Percentiles rank a stretch among this genome's conserved stretches.
These are phyloP conservation scores for Eueides isabella DNA, from an alignment of 1,140 invertebrate genomes.

Conservation along the genomic window DNA sequence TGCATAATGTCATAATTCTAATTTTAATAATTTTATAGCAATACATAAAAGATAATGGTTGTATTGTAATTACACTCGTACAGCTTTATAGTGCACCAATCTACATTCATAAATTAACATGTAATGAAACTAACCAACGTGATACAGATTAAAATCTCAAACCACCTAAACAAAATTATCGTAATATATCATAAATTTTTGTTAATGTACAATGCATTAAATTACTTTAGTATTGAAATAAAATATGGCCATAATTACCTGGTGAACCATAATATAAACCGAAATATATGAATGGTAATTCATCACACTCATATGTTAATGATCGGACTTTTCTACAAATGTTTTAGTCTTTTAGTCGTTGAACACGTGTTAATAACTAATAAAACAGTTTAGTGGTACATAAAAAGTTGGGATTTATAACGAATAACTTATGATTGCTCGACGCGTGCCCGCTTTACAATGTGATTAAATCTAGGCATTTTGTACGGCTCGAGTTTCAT, in stretches of 20 bases:
- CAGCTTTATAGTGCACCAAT: background rate
- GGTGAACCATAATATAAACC: constrained; percentile 49
- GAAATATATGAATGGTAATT: constrained; percentile 54
- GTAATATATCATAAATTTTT: constrained; percentile 28
- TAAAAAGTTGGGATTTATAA: constrained; percentile 80
- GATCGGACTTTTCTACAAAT: constrained; percentile 75
- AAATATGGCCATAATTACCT: constrained; percentile 51
- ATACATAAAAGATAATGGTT: background rate
- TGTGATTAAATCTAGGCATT: constrained; percentile 60
- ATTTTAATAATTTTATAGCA: background rate
- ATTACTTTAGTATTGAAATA: constrained; percentile 44
- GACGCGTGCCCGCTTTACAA: constrained; percentile 60
- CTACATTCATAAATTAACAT: constrained; percentile 13
- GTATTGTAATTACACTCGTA: background rate
- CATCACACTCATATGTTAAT: constrained; percentile 74
- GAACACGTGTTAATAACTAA: constrained; percentile 81
- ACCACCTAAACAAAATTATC: constrained; percentile 21
- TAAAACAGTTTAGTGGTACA: constrained; percentile 80
- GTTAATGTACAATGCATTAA: constrained; percentile 30
- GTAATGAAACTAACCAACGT: constrained; percentile 17
- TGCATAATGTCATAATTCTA: background rate
- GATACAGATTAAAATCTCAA: constrained; percentile 35
- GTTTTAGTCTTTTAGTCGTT: constrained; percentile 74
- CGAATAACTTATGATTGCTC: constrained; percentile 71
- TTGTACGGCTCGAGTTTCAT: constrained; percentile 63